phyloP scores from a whole-genome alignment of 2,888 invertebrate genomes.

The Rhagium mordax region DNA sequence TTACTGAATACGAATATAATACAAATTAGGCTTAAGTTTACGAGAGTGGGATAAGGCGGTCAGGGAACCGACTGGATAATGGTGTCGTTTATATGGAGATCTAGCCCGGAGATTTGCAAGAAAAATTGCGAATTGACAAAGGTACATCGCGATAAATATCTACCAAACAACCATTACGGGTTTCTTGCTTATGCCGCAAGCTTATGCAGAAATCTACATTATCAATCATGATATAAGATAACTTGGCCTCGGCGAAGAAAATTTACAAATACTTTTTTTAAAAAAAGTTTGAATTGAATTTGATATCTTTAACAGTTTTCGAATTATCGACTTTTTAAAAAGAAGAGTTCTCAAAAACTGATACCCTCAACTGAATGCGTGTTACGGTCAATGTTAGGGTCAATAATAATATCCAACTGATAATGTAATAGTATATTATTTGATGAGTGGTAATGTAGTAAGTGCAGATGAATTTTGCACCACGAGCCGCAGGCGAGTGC shows the following conservation, averaged over 20 bases:
- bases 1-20: constrained; percentile 19
- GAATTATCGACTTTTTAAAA: no score
- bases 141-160: background rate
- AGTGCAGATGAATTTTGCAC: no score
- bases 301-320: no score
- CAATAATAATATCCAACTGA: no score
- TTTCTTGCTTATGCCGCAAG: background rate
- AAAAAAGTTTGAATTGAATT: no score
- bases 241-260: background rate
- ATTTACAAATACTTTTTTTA: no score
- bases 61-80: constrained; percentile 2
- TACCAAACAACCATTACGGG: background rate
- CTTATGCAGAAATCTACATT: background rate
- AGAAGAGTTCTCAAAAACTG: no score
- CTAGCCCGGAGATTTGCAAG: background rate
- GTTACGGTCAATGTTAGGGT: no score
- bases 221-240: background rate
- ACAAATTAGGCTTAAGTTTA: constrained; percentile 24
- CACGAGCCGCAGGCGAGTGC: no score
- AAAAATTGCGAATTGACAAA: constrained; percentile 15
- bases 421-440: no score
- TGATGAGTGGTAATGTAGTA: no score
- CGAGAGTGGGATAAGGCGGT: constrained; percentile 17
- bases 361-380: no score
- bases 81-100: constrained; percentile 16